phyloP scores from a whole-genome alignment of 2,888 invertebrate genomes.

The Pristionchus arcanus region DNA sequence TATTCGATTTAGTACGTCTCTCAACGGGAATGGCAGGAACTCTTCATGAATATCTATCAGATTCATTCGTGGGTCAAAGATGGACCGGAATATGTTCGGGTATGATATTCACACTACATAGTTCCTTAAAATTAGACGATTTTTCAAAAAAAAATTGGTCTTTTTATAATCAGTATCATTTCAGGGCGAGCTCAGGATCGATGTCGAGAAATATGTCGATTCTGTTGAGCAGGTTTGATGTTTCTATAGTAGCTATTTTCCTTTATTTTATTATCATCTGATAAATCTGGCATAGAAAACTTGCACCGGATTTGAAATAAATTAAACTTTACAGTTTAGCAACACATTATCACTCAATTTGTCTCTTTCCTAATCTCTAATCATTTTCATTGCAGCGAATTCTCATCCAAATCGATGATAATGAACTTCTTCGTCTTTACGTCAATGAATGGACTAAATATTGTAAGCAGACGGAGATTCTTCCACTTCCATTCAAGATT shows the following conservation, averaged over 20 bases:
- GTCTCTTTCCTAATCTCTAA: neutral
- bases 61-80: constrained; percentile 97
- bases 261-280: neutral
- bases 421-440: constrained; percentile 94
- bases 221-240: constrained; percentile 65
- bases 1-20: constrained; percentile 87
- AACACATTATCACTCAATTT: too few relatives aligned
- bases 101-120: neutral
- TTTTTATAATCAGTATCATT: neutral
- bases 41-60: constrained; percentile 87
- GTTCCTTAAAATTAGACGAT: too few relatives aligned
- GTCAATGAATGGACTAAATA: constrained; percentile 98
- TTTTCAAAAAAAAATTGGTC: too few relatives aligned
- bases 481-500: constrained; percentile 75
- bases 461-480: constrained; percentile 96
- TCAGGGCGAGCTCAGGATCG: constrained; percentile 44
- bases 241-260: neutral
- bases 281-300: neutral
- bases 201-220: constrained; percentile 68
- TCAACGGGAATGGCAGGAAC: constrained; percentile 92
- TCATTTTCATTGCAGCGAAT: constrained; percentile 85
- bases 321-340: neutral
- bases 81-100: constrained; percentile 83
- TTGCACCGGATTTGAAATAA: neutral
- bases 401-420: constrained; percentile 90